Evolutionary conservation across 1,140 invertebrate genomes (phyloP), one percentile per base, ranked within the genome.

Genomic region (Diorhabda carinulata): DNA sequence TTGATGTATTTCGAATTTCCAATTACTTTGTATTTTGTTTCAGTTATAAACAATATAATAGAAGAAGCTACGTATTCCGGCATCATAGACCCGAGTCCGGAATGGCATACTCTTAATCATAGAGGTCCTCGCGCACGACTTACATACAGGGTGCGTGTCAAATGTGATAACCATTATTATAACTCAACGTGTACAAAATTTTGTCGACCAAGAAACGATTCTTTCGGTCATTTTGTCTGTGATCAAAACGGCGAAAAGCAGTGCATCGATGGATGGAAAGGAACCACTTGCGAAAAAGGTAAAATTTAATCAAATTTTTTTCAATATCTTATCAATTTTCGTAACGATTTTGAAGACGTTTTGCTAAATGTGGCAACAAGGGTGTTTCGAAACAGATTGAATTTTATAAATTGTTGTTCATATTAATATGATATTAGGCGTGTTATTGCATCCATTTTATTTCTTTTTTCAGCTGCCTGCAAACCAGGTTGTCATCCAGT

Each of bases 221-320:
- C 91, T 78, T 97, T 97, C 81, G 96, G 96, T 40, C 96, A 98
- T 84, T 97, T 96, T 83, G 90, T 87, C 64, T 98, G 96, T 85
- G 90, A 91, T 73, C 84, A 89, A 63, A 89, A 91, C 80, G 96
- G 96, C 69, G 91, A 96, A 82, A 96, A 96, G 82, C 88, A 91
- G 60, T 98, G 96, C 82, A 88, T 96, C 73, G 87, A 90, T 69
- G 96, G 96, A 73, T 98, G 96, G 96, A 92, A 90, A 80, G 95
- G 96, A 66, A 86, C 89, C 76, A 96, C 96, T 81, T 98, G 96
- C 83, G 92, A 95, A 82, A 91, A 88, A 83, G 91, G 93, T 95
- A 83, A 86, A 71, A 56, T 25, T n/a, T 57, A 69, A 4, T 64
- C 41, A 2, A 8, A 52, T 52, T 52, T 52, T 52, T 6, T 52